phyloP scores from a whole-genome alignment of 2,888 invertebrate genomes.

The Tinea trinotella region DNA sequence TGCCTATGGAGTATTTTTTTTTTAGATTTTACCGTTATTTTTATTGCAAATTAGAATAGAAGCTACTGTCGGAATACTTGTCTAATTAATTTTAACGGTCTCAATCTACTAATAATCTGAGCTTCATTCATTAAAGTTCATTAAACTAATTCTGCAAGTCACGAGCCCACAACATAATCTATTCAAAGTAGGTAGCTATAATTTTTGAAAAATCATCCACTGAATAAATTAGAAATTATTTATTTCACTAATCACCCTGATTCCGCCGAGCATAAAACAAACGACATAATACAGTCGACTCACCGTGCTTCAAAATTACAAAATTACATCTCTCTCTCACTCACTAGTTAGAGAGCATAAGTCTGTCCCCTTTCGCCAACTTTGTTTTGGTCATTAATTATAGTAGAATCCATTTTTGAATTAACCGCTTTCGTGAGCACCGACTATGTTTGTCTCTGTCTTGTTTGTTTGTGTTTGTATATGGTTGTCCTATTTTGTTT shows the following conservation, averaged over 20 bases:
- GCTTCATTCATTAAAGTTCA: constrained; percentile 43
- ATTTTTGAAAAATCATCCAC: constrained; percentile 48
- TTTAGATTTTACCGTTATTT: constrained; percentile 49
- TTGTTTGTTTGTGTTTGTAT: too few relatives aligned
- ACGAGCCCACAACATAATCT: constrained; percentile 36
- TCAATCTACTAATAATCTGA: constrained; percentile 53
- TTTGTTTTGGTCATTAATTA: constrained; percentile 71
- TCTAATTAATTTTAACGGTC: constrained; percentile 49
- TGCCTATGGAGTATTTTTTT: too few relatives aligned
- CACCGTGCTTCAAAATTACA: constrained; percentile 53
- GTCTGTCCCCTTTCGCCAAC: constrained; percentile 65
- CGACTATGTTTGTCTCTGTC: constrained; percentile 42
- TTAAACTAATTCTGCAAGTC: constrained; percentile 46
- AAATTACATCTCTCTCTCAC: constrained; percentile 35
- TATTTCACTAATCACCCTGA: constrained; percentile 37
- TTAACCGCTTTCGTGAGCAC: constrained; percentile 53
- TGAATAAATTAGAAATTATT: constrained; percentile 52
- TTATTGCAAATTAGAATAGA: constrained; percentile 36
- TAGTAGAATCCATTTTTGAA: constrained; percentile 57
- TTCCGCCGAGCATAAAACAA: constrained; percentile 34
- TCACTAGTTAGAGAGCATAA: constrained; percentile 31
- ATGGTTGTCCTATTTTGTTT: too few relatives aligned
- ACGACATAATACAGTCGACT: constrained; percentile 49
- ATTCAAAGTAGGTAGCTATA: too few relatives aligned
- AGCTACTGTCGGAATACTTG: constrained; percentile 35